Evolutionary conservation across 1,140 invertebrate genomes (phyloP).

Genomic region (Glossosoma conforme): DNA sequence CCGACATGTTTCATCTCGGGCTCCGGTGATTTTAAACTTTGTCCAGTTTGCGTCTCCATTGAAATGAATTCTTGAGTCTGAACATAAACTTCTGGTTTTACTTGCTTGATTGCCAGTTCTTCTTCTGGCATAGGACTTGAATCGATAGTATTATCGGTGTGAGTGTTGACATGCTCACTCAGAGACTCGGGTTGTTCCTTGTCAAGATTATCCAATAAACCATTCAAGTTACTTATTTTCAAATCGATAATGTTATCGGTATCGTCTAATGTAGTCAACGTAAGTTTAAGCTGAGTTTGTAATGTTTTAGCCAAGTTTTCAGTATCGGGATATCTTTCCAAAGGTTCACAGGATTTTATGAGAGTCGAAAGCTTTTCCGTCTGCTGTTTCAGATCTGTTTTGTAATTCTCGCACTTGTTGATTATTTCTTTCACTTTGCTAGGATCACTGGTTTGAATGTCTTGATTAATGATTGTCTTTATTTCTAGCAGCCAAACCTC

Average conservation of each 20-base stretch:
- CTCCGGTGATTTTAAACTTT: constrained; percentile 40
- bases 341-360: constrained; percentile 32
- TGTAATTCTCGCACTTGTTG: constrained; percentile 17
- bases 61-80: constrained; percentile 32
- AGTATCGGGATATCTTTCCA: constrained; percentile 38
- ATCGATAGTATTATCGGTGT: constrained; percentile 55
- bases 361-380: constrained; percentile 21
- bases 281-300: constrained; percentile 50
- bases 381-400: constrained; percentile 19
- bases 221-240: constrained; percentile 50
- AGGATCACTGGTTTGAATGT: constrained; percentile 25
- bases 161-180: constrained; percentile 43
- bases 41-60: constrained; percentile 56
- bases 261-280: constrained; percentile 52
- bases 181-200: constrained; percentile 38
- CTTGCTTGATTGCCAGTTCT: constrained; percentile 30
- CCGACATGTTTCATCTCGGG: constrained; percentile 39
- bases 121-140: constrained; percentile 59
- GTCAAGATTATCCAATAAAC: constrained; percentile 35
- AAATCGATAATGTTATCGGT: constrained; percentile 51
- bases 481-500: constrained; percentile 56
- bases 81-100: constrained; percentile 18
- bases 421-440: constrained; percentile 27
- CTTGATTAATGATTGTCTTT: constrained; percentile 29
- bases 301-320: constrained; percentile 43